A percentile compares a stretch with the other conserved stretches of the same genome.
phyloP scores from a whole-genome alignment of 2,113 vertebrate genomes.

The Furnarius figulus region DNA sequence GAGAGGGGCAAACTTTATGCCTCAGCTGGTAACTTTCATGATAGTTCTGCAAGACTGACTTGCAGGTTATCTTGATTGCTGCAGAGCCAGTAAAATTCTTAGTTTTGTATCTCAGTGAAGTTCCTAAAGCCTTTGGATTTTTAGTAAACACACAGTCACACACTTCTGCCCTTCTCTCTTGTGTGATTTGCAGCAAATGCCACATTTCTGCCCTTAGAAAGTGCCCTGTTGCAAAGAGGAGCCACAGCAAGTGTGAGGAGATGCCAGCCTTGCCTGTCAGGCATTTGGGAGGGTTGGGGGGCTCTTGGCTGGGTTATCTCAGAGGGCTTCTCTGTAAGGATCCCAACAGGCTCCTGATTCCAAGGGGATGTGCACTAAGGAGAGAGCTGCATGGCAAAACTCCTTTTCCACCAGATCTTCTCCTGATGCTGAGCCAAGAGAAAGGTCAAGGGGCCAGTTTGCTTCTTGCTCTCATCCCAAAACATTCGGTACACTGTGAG shows the following conservation, averaged over 20 bases:
- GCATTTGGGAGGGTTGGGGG: background rate
- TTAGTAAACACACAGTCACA: background rate
- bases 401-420: background rate
- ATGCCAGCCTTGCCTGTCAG: background rate
- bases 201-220: background rate
- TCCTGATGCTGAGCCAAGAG: background rate
- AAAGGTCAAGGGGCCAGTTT: background rate
- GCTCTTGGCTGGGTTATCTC: background rate
- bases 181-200: background rate
- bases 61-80: background rate
- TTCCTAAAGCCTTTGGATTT: background rate
- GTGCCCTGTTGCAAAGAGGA: background rate
- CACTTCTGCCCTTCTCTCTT: background rate
- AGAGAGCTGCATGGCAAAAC: background rate
- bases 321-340: background rate
- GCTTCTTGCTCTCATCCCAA: background rate
- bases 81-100: background rate
- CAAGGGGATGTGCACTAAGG: background rate
- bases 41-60: background rate
- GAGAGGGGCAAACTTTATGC: background rate
- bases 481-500: background rate
- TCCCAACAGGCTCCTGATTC: background rate
- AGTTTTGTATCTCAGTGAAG: background rate
- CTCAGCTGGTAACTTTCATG: background rate
- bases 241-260: background rate